phyloP scores from a whole-genome alignment of 2,113 vertebrate genomes.

The Madoqua kirkii region DNA sequence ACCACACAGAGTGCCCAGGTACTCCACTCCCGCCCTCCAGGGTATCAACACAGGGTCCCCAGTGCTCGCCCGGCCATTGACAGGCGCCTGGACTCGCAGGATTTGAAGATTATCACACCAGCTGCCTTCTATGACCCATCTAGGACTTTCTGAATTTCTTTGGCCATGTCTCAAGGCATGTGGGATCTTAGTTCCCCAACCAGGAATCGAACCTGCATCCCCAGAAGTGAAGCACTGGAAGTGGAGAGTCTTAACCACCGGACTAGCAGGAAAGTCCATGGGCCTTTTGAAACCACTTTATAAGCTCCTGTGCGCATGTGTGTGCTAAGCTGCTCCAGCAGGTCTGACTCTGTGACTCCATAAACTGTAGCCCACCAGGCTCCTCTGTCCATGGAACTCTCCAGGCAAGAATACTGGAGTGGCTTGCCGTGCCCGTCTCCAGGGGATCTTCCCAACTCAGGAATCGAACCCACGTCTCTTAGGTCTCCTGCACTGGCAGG shows the following conservation, averaged over 20 bases:
- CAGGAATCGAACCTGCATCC: background rate
- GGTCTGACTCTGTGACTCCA: background rate
- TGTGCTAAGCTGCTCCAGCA: background rate
- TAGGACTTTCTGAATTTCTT: background rate
- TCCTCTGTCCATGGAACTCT: background rate
- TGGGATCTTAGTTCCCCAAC: background rate
- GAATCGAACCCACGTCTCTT: background rate
- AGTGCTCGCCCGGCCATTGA: rapidly evolving
- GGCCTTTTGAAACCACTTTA: background rate
- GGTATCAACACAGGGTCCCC: background rate
- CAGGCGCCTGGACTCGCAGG: background rate
- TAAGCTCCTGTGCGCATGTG: background rate
- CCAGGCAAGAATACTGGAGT: background rate
- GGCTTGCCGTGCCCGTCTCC: background rate
- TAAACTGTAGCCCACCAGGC: background rate
- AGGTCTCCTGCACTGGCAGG: background rate
- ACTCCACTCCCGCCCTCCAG: background rate
- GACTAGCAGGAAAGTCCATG: background rate
- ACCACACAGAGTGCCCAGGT: background rate
- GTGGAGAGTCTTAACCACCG: background rate
- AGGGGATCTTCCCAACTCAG: background rate
- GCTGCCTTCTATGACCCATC: background rate
- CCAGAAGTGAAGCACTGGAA: background rate
- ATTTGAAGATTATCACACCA: background rate
- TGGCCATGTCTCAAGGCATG: background rate